A percentile compares a stretch with the other conserved stretches of the same genome.
Conservation (phyloP, 2,888 invertebrate genomes). For the Serrognathus titanus region DNA sequence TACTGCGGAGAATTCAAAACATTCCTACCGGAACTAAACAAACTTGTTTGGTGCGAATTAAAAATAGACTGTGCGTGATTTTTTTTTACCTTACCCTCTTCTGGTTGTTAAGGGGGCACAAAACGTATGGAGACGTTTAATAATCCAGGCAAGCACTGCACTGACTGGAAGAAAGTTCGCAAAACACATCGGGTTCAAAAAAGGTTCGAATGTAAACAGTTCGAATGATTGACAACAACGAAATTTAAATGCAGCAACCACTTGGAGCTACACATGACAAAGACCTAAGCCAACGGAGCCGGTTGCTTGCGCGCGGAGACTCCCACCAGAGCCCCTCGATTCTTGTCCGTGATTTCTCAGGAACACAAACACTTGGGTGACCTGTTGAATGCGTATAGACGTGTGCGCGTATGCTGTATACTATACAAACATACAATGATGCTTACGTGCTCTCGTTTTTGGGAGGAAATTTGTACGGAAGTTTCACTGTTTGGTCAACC, state of each 20-base stretch:
- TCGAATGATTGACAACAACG: background rate
- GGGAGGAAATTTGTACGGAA: no score
- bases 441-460: background rate
- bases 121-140: no score
- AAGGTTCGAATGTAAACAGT: background rate
- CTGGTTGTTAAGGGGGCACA: no score
- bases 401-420: background rate
- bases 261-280: conserved; percentile 2
- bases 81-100: no score
- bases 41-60: no score
- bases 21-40: no score
- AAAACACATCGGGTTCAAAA: no score
- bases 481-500: no score
- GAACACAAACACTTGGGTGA: background rate
- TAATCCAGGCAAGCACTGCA: no score
- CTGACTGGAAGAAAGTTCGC: no score
- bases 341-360: conserved; percentile 8
- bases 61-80: no score
- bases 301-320: conserved; percentile 1
- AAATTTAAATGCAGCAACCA: background rate
- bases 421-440: background rate
- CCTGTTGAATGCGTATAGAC: conserved; percentile 8
- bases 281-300: conserved; percentile 3
- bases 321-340: conserved; percentile 8
- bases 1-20: no score